Base-by-base conservation (phyloP, 2,113 vertebrate genomes). In the Dicaeum eximium region DNA sequence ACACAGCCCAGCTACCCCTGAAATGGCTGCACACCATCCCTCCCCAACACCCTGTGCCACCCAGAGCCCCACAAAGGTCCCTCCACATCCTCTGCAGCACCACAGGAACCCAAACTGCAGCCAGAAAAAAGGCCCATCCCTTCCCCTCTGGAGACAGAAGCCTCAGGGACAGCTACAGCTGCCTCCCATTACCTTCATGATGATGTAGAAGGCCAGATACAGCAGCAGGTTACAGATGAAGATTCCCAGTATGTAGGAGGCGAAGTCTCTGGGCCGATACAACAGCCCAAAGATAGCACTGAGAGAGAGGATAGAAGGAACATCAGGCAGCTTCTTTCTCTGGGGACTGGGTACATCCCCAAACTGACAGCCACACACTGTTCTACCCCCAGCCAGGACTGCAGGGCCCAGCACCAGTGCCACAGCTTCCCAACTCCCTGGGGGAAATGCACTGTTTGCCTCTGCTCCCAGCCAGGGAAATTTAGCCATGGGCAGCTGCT, bases 131-230 rank as follows among this genome's bases (percentile, higher is more conserved):
- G 31, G 6, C 13, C 13, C 24, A 31, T 24, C 24, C 57, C 27
- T 53, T 74, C 16, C 48, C 37, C 45, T 80, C 38, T 40, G 23
- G 60, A 88, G 51, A 65, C 12, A 86, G 35, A 5, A 20, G 31
- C 5, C 30, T 6, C 65, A 45, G 23, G 17, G 44, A 58, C 31
- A 91, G 67, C 72, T 57, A 17, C 13, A 83, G 28, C 58, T 37
- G 3, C 28, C 28, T 53, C 25, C 56, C 1, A 6, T 96, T 97
- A 98, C 98, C 98, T 98, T 98, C 98, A 98, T 98, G 94, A 98
- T 98, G 97, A 98, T 98, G 93, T 98, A 98, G 57, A 98, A 98
- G 74, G 98, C 97, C 96, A 98, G 90, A 54, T 98, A 98, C 21
- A 98, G 97, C 95, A 98, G 93, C 87, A 98, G 94, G 94, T 98